Evolutionary conservation across 2,113 vertebrate species (phyloP), one percentile per base, ranked within the genome.

Genomic region (Sigmodon hispidus): DNA sequence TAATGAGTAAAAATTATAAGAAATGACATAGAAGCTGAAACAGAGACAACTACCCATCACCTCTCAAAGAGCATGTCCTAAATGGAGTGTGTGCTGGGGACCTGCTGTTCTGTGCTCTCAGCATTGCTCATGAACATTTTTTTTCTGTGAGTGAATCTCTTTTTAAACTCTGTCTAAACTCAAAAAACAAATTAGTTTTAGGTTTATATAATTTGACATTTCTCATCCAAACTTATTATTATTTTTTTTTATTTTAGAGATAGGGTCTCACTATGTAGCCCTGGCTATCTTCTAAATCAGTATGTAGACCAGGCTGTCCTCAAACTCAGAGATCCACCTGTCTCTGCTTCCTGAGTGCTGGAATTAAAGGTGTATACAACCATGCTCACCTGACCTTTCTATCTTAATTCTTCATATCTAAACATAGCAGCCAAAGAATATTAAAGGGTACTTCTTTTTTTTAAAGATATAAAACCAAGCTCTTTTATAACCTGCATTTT

Each of bases 401-500:
- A 0, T 69, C 61, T 75, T 52, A 83, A 59, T 89, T 89, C 19
- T 81, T 22, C n/a, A 77, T 24, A 0, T 91, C 59, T 11, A 86
- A 65, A 48, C 57, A 73, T 57, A 86, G 89, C 84, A 75, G n/a
- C n/a, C 40, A 81, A 57, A 52, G 36, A 72, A 36, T 87, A 65
- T 36, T 65, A 26, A 88, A 50, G n/a, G 22, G 55, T 57, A 45
- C 16, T 57, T 89, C 19, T 89, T 77, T 9, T 85, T 92, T 95
- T 73, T 87, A 79, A 84, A 61, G 34, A 93, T 95, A 70, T 52
- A 73, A 5, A 36, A 93, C 45, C 31, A 94, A 84, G 86, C 36
- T 85, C 29, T 88, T 93, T 87, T 94, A 36, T 87, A 94, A 81
- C 48, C 19, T 87, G 0, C 3, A 65, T 94, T 90, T 93, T 70